Conservation (phyloP, 2,113 vertebrate species). For the Triplophysa rosa region DNA sequence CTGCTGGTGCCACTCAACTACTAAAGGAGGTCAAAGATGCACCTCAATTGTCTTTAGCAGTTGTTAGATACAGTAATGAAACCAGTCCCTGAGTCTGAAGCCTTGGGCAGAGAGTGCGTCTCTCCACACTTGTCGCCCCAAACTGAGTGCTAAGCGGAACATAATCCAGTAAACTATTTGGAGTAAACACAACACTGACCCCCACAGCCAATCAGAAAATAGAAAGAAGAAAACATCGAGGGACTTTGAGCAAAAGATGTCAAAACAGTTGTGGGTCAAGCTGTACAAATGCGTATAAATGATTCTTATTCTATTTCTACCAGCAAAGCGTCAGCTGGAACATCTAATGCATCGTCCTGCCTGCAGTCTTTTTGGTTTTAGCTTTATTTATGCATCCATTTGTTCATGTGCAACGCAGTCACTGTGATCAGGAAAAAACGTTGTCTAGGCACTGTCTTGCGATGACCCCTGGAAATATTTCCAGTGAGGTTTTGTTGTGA, state of each 20-base stretch:
- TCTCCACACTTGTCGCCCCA: conserved; percentile 12
- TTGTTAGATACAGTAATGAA: not conserved
- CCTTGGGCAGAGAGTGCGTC: not conserved
- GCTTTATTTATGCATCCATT: conserved; percentile 17
- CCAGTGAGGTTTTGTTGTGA: conserved; percentile 51
- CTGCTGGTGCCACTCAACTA: not conserved
- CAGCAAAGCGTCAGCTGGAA: conserved; percentile 1
- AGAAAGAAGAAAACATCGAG: conserved; percentile 1
- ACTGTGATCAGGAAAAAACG: conserved; percentile 23
- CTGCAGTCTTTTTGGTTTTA: not conserved
- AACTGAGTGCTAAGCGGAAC: conserved; percentile 32
- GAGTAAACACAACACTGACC: conserved; percentile 34
- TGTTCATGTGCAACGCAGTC: conserved; percentile 22
- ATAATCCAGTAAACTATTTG: conserved; percentile 43
- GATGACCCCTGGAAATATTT: conserved; percentile 50
- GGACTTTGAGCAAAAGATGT: conserved; percentile 1
- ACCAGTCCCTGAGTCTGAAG: not conserved
- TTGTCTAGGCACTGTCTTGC: conserved; percentile 9
- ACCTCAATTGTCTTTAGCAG: not conserved
- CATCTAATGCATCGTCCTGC: not conserved
- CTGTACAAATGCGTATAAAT: conserved; percentile 36
- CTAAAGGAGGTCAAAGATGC: conserved; percentile 10
- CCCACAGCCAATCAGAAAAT: conserved; percentile 18
- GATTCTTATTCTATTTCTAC: conserved; percentile 28
- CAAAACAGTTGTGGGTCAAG: conserved; percentile 22